phyloP scores from a whole-genome alignment of 2,797 vertebrate genomes.

The Gymnothorax javanicus region DNA sequence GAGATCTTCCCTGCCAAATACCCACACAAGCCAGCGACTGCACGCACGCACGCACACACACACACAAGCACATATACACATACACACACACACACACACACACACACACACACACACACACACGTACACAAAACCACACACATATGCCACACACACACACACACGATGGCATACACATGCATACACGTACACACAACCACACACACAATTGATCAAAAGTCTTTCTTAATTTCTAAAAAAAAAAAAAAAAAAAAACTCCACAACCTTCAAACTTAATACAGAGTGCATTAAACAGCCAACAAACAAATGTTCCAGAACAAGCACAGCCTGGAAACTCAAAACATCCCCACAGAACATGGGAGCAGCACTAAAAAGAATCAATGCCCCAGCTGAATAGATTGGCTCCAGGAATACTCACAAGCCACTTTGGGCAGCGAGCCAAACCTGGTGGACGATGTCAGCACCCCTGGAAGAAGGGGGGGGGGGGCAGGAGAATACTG shows the following conservation, averaged over 20 bases:
- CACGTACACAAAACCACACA: background rate
- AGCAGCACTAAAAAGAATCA: too few species aligned
- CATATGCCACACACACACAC: background rate
- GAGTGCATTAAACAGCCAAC: too few species aligned
- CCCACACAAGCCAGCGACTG: constrained; percentile 80
- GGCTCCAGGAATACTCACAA: constrained; percentile 70
- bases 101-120: background rate
- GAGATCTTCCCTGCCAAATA: constrained; percentile 87
- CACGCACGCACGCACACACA: constrained; percentile 25
- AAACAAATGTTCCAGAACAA: too few species aligned
- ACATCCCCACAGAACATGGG: too few species aligned
- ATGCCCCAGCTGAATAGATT: background rate
- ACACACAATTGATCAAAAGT: background rate
- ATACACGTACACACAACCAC: background rate
- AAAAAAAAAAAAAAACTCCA: too few species aligned
- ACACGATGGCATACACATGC: background rate
- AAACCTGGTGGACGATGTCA: constrained; percentile 72
- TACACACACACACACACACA: background rate
- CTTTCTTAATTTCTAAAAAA: background rate
- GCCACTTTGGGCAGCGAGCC: constrained; percentile 76
- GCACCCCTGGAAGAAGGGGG: constrained; percentile 65
- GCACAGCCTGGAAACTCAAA: too few species aligned
- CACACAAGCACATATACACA: background rate
- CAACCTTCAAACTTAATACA: too few species aligned
- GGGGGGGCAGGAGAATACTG: too few species aligned